Base-by-base conservation (phyloP, 2,888 invertebrate genomes). In the Spisula subtruncata region DNA sequence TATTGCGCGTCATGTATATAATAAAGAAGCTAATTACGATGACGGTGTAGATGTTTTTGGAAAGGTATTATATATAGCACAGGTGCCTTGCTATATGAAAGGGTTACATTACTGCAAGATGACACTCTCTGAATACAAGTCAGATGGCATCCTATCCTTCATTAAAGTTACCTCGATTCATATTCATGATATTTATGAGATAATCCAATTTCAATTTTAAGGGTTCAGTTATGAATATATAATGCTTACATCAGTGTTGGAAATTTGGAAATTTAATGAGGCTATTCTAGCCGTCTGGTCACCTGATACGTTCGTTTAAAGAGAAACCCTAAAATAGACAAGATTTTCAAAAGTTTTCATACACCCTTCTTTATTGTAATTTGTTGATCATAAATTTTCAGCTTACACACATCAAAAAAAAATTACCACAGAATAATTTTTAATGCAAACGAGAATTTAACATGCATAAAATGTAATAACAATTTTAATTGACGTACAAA, bases 181-280 rank as follows among this genome's bases (percentile, higher is more conserved):
- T 75, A 84, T 84, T 71, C n/a, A n/a, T n/a, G n/a, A n/a, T n/a
- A n/a, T n/a, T n/a, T 1, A 84, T 84, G 71, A 75, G 84, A 71
- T 84, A 60, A 84, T 84, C 84, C n/a, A 51, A 84, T 84, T 84
- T 84, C 84, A 25, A 66, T 66, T n/a, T 25, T 10, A 41, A 8
- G 60, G n/a, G 60, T n/a, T 25, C 25, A 25, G 8, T 25, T 25
- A 25, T 25, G 25, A 5, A 10, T 41, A 41, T 41, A 41, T 2
- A 41, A 35, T 35, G 35, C 60, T 66, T 46, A 66, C 71, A 66
- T 66, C 46, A 71, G 41, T 66, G 29, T 46, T 10, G 46, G 46
- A 25, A 66, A 0, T 0, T 25, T 66, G 66, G 35, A 10, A n/a
- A 35, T 83, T 41, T 66, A 83, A 83, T 83, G 66, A 83, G 25